Conservation (phyloP, 2,888 invertebrate species). For the Helobdella robusta region DNA sequence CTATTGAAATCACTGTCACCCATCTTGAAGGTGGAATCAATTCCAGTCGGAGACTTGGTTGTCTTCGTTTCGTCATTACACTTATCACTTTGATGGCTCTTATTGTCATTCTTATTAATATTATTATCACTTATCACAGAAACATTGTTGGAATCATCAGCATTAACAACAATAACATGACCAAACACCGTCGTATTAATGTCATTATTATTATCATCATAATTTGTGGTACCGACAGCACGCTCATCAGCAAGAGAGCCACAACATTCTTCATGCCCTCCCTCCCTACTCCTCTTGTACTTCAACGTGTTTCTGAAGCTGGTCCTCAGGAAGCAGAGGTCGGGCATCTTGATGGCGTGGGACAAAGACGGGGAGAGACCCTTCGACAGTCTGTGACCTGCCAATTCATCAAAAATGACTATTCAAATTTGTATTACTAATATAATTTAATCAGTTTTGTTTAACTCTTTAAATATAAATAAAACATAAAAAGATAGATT, state of each 20-base stretch:
- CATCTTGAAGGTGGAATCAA: no score
- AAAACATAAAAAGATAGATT: no score
- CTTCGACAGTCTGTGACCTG: constrained; percentile 17
- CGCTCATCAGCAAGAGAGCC: not conserved
- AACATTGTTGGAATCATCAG: not conserved
- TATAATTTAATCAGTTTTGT: no score
- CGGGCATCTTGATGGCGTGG: constrained; percentile 24
- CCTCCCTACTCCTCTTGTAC: no score
- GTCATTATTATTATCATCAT: not conserved
- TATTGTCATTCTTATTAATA: not conserved
- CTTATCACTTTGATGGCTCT: not conserved
- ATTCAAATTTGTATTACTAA: no score
- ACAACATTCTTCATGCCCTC: no score
- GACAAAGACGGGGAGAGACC: constrained; percentile 9
- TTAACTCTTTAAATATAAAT: no score
- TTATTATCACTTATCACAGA: not conserved
- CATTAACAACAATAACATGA: not conserved
- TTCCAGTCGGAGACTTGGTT: no score
- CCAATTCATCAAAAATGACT: no score
- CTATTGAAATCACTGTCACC: no score
- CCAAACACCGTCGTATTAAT: not conserved
- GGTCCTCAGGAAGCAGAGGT: constrained; percentile 20
- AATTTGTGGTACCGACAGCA: not conserved
- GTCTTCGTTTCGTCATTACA: no score
- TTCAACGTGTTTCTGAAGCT: no score